A percentile compares a stretch with the other conserved stretches of the same genome.
These are phyloP conservation scores for Macrotus californicus DNA, from an alignment of 2,113 vertebrate species.

Conservation along the genomic window DNA sequence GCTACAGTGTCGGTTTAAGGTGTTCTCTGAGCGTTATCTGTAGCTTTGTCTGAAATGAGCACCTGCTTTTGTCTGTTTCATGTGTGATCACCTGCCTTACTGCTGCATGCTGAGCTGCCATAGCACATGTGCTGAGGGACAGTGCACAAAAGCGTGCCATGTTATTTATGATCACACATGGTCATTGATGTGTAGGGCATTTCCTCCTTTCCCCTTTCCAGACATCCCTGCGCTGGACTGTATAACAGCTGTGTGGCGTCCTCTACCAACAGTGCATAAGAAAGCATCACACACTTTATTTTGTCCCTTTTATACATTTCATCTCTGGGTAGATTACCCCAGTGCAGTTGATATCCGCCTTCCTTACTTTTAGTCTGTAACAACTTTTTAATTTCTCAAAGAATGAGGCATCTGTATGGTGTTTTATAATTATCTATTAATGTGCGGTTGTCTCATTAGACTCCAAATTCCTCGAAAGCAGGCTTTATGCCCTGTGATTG, in stretches of 20 bases:
- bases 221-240: not conserved
- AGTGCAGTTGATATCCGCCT: not conserved
- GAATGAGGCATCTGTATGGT: not conserved
- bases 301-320: not conserved
- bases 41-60: not conserved
- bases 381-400: not conserved
- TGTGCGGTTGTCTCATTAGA: not conserved
- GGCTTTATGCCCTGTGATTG: not conserved
- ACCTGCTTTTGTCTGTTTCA: not conserved
- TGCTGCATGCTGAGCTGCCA: not conserved
- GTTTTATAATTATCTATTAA: not conserved
- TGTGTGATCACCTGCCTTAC: not conserved
- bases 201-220: not conserved
- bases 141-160: not conserved
- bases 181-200: not conserved
- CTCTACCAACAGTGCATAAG: too few species aligned
- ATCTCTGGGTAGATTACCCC: not conserved
- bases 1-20: not conserved
- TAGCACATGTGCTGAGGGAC: not conserved
- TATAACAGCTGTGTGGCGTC: rapidly evolving
- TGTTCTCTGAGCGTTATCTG: not conserved
- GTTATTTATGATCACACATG: not conserved
- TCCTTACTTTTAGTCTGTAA: not conserved
- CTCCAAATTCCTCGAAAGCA: not conserved
- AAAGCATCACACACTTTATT: not conserved